Percentiles rank a stretch among this genome's conserved stretches.
Conservation (phyloP, 2,797 vertebrate genomes). For the Myoxocephalus aenaeus region DNA sequence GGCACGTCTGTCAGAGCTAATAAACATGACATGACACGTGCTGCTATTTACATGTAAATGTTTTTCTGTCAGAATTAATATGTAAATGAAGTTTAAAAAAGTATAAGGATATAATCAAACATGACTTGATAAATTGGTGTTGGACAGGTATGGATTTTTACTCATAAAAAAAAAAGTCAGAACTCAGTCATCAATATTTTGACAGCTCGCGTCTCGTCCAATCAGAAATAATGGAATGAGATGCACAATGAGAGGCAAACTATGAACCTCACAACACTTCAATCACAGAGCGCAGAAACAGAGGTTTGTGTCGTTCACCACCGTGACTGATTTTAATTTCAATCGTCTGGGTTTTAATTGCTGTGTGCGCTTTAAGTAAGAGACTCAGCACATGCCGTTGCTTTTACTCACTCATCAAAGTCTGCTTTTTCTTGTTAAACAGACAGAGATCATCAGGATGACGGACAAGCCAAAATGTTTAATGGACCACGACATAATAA, state of each 20-base stretch:
- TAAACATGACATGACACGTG: conserved; percentile 23
- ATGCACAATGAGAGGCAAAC: conserved; percentile 26
- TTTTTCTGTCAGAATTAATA: conserved; percentile 21
- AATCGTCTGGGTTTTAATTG: conserved; percentile 29
- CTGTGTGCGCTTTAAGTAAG: conserved; percentile 8
- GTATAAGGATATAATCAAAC: conserved; percentile 52
- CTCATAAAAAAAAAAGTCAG: conserved; percentile 32
- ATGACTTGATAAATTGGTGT: conserved; percentile 64
- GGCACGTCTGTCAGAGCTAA: conserved; percentile 35
- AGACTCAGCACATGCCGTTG: background rate
- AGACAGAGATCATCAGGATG: conserved; percentile 24
- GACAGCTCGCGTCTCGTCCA: conserved; percentile 67
- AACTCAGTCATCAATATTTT: conserved; percentile 74
- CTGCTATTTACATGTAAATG: conserved; percentile 38
- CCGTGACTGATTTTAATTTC: conserved; percentile 25
- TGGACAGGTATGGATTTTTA: conserved; percentile 63
- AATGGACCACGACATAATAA: conserved; percentile 24
- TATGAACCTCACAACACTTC: conserved; percentile 15
- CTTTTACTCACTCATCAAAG: conserved; percentile 23
- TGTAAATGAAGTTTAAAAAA: conserved; percentile 50
- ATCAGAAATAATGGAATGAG: conserved; percentile 60
- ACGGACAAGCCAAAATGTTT: conserved; percentile 38
- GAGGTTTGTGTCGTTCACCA: conserved; percentile 17
- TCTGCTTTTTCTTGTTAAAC: conserved; percentile 16
- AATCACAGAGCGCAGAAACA: conserved; percentile 25